Percentiles rank a stretch among this genome's conserved stretches.
These are phyloP conservation scores for Coracopsis vasa DNA, from an alignment of 2,113 vertebrate species.

Conservation along the genomic window DNA sequence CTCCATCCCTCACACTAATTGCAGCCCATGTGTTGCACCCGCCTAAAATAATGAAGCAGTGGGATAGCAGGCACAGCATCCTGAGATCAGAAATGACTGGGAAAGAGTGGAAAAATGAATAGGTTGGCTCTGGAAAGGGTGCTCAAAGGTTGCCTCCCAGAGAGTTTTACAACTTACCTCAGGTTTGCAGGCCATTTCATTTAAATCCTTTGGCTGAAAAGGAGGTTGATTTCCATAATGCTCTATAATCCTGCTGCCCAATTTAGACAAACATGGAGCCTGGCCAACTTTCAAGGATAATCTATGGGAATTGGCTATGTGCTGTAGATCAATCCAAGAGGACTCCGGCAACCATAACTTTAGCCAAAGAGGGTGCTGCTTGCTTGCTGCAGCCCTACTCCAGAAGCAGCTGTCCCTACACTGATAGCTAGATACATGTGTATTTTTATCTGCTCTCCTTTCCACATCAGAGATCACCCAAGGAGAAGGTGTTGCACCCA, in stretches of 20 bases:
- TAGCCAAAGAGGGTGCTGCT: background rate
- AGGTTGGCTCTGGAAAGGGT: background rate
- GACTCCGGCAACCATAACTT: background rate
- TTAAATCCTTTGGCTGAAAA: background rate
- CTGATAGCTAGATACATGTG: rapidly evolving
- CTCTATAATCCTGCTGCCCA: background rate
- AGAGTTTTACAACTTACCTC: background rate
- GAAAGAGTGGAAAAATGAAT: constrained; percentile 8
- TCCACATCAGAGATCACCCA: background rate
- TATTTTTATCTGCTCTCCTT: background rate
- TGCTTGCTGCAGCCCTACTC: background rate
- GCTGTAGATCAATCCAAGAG: background rate
- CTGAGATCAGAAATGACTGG: constrained; percentile 40
- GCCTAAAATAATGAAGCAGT: constrained; percentile 24
- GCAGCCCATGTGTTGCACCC: background rate
- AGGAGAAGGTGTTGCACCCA: background rate
- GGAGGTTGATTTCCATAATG: background rate
- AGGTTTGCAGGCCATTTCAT: background rate
- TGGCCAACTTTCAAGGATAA: background rate
- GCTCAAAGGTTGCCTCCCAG: background rate
- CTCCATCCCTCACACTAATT: constrained; percentile 23
- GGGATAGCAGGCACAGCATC: background rate
- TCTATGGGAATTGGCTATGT: background rate
- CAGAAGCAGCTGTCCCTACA: background rate
- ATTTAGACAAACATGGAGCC: background rate